phyloP scores from a whole-genome alignment of 2,113 vertebrate species.

The Myotis davidii region DNA sequence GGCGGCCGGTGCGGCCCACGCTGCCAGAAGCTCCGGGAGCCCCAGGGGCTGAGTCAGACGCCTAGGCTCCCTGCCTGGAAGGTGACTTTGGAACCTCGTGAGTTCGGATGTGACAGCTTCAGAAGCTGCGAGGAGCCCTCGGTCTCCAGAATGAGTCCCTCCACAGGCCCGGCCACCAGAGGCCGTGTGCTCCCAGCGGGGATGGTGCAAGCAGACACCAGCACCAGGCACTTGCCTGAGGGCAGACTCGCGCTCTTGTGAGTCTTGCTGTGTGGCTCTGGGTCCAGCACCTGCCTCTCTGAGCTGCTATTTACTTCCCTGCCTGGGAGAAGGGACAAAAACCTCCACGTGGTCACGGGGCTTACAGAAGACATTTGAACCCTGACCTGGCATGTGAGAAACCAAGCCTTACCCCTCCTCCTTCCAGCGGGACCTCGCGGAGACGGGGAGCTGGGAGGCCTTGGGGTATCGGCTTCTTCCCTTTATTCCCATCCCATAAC shows the following conservation, averaged over 20 bases:
- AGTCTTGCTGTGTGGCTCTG: background rate
- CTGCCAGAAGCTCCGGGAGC: background rate
- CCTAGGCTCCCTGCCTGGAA: background rate
- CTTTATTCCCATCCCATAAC: rapidly evolving
- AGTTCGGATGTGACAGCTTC: background rate
- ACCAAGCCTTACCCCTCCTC: background rate
- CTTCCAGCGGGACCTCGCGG: background rate
- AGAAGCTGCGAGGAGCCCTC: background rate
- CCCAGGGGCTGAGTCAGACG: slow-evolving; percentile 47
- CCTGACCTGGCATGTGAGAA: rapidly evolving
- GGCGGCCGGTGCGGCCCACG: background rate
- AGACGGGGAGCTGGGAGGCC: background rate
- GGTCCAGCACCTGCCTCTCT: background rate
- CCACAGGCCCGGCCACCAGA: background rate
- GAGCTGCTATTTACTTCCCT: rapidly evolving
- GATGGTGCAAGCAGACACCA: background rate
- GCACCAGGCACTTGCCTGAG: rapidly evolving
- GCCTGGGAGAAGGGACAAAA: background rate
- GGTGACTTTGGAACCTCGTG: slow-evolving; percentile 61
- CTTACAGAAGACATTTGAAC: background rate
- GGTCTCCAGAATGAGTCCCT: background rate
- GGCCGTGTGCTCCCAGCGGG: rapidly evolving
- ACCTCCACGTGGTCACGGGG: rapidly evolving
- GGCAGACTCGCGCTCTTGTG: rapidly evolving
- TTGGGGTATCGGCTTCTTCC: rapidly evolving